These are phyloP conservation scores for Ciconia boyciana DNA, from an alignment of 2,113 vertebrate species.

Conservation along the genomic window DNA sequence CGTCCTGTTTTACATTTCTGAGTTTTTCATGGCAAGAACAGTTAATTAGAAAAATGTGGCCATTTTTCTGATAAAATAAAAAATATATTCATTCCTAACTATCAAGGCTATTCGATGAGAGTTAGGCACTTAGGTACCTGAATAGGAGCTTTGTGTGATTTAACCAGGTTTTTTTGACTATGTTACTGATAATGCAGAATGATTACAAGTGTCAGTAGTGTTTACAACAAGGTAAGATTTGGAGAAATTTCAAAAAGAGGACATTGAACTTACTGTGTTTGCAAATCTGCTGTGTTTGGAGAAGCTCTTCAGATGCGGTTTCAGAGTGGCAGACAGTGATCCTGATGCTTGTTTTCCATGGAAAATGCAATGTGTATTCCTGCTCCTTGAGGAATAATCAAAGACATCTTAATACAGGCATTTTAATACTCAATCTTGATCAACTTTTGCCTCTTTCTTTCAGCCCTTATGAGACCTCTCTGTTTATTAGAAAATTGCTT, in stretches of 20 bases:
- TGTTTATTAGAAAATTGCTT: background rate
- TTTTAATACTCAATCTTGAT: background rate
- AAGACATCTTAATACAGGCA: background rate
- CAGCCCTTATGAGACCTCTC: background rate
- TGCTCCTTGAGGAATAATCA: background rate
- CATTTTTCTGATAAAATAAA: background rate
- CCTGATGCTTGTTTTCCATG: accelerated
- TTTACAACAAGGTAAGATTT: background rate
- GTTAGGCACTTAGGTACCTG: background rate
- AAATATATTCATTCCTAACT: background rate
- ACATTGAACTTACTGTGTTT: background rate
- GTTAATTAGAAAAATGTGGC: background rate
- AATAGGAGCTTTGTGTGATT: background rate
- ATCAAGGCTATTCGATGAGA: background rate
- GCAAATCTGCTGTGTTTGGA: background rate
- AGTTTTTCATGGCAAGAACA: background rate
- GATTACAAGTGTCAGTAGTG: background rate
- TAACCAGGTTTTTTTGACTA: background rate
- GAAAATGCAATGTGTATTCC: background rate
- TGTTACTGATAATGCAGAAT: background rate
- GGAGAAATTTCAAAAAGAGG: background rate
- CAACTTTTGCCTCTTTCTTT: background rate
- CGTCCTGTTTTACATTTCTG: background rate
- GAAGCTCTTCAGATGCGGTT: background rate
- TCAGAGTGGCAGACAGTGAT: background rate